These are phyloP conservation scores for Cotesia vestalis DNA, from an alignment of 1,140 invertebrate genomes.

Conservation along the genomic window DNA sequence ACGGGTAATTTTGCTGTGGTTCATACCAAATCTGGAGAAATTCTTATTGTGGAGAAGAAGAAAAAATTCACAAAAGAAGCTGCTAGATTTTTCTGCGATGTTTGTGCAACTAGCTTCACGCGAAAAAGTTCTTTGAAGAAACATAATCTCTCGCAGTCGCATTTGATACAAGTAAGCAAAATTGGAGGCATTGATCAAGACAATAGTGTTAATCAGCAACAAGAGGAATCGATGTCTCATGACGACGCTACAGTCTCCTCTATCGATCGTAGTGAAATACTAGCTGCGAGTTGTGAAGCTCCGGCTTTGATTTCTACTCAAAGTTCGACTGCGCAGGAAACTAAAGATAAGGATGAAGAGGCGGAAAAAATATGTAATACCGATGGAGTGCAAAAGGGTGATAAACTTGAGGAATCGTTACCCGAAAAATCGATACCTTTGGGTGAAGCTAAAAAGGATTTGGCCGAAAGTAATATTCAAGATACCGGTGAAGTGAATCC, in stretches of 20 bases:
- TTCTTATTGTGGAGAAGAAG: conserved; percentile 61
- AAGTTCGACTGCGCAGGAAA: not conserved
- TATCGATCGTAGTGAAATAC: conserved; percentile 25
- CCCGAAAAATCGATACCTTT: not conserved
- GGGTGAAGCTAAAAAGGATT: conserved; percentile 2
- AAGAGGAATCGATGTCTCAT: conserved; percentile 30
- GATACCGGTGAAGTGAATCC: not conserved
- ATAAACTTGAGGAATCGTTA: not conserved
- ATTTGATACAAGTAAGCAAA: conserved; percentile 52
- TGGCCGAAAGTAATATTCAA: not conserved
- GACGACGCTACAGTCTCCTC: conserved; percentile 32
- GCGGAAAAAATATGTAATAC: not conserved
- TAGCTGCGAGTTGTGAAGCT: not conserved
- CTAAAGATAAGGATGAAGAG: not conserved
- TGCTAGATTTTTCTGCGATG: conserved; percentile 59
- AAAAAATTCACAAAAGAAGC: conserved; percentile 63
- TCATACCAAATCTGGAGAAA: conserved; percentile 59
- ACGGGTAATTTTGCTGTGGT: conserved; percentile 58
- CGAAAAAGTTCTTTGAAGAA: conserved; percentile 63
- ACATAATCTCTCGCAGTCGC: conserved; percentile 60
- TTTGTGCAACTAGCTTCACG: conserved; percentile 61
- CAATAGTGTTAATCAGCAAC: not conserved
- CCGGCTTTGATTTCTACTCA: not conserved
- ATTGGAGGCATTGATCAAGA: conserved; percentile 36
- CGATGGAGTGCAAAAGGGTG: not conserved